phyloP scores from a whole-genome alignment of 2,888 invertebrate genomes.

The Sinelater perroti region DNA sequence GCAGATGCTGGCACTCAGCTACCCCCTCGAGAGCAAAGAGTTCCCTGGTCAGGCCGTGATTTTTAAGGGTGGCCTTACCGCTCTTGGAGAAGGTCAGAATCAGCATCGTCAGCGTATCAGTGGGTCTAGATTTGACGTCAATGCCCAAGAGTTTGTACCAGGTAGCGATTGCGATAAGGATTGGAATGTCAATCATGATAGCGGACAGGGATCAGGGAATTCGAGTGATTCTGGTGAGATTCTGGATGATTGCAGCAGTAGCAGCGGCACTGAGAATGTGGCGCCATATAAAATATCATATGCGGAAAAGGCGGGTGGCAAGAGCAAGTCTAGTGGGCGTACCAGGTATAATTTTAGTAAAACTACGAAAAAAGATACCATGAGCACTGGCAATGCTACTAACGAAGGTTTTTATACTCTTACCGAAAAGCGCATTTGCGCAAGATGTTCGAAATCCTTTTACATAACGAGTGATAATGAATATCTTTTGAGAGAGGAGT shows the following conservation, averaged over 20 bases:
- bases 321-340: background rate
- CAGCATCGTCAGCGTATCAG: too few species aligned
- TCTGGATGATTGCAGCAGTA: slow-evolving; percentile 39
- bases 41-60: slow-evolving; percentile 71
- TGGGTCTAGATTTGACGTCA: slow-evolving; percentile 65
- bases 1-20: slow-evolving; percentile 73
- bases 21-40: slow-evolving; percentile 72
- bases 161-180: slow-evolving; percentile 40
- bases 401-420: background rate
- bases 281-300: slow-evolving; percentile 5
- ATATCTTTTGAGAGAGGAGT: slow-evolving; percentile 77
- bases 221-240: slow-evolving; percentile 58
- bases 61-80: too few species aligned
- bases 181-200: slow-evolving; percentile 37
- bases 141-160: slow-evolving; percentile 75
- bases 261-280: slow-evolving; percentile 21
- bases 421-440: slow-evolving; percentile 63
- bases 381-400: background rate
- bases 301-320: background rate
- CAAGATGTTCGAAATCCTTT: slow-evolving; percentile 78
- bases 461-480: slow-evolving; percentile 74
- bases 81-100: too few species aligned
- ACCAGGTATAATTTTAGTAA: background rate
- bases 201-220: slow-evolving; percentile 59
- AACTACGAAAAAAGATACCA: background rate